Evolutionary conservation across 2,113 vertebrate genomes (phyloP).

Genomic region (Pholis gunnellus): DNA sequence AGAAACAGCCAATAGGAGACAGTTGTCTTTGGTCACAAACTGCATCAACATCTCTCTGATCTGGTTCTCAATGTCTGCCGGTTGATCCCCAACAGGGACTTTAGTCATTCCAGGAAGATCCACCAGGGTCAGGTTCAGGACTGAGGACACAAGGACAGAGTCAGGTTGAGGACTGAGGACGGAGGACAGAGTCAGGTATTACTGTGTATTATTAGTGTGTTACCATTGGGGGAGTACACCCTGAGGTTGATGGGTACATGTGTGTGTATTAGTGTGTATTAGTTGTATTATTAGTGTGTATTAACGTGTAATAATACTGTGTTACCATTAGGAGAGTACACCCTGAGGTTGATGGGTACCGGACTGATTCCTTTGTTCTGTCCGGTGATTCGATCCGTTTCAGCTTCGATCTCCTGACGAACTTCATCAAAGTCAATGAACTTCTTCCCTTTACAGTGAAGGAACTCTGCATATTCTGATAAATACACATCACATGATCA

Average conservation of each 20-base stretch:
- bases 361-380: constrained; percentile 97
- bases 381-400: constrained; percentile 93
- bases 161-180: not conserved
- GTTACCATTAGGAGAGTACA: constrained; percentile 89
- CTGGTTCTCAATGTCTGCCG: constrained; percentile 93
- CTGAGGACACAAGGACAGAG: constrained; percentile 68
- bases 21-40: constrained; percentile 98
- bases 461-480: constrained; percentile 86
- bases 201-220: not conserved
- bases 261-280: not conserved
- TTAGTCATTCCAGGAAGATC: constrained; percentile 98
- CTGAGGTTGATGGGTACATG: constrained; percentile 94
- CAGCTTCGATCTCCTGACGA: constrained; percentile 94
- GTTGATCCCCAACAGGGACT: constrained; percentile 95
- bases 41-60: constrained; percentile 97
- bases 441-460: constrained; percentile 97
- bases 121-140: constrained; percentile 95
- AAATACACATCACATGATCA: constrained; percentile 2
- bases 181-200: not conserved
- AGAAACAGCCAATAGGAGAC: constrained; percentile 94
- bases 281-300: not conserved
- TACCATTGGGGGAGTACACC: constrained; percentile 90
- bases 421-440: constrained; percentile 97
- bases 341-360: constrained; percentile 94
- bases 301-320: not conserved